Base-by-base conservation (phyloP, 2,797 vertebrate genomes). In the Trachurus trachurus region DNA sequence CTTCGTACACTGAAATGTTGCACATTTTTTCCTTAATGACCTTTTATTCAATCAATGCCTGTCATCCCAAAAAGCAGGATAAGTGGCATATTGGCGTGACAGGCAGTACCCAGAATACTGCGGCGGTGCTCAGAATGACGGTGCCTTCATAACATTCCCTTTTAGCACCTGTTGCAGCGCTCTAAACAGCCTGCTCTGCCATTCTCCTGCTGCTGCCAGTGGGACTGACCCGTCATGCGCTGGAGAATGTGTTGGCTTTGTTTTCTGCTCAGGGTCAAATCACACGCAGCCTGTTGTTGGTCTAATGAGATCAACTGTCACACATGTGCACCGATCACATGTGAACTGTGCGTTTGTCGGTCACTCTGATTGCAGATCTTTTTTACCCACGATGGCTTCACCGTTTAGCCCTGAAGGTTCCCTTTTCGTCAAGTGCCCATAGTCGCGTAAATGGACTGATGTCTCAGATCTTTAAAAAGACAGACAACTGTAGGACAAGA, bases 141-240 rank as follows among this genome's bases (percentile, higher is more conserved):
- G 56, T 19, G 49, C 44, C 73, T 56, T 73, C 71, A 66, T 81
- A 75, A 83, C 74, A 62, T 84, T 82, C 77, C 58, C 74, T 74
- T 26, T 63, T 67, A 76, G 82, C 92, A 92, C 89, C 89, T 93
- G 92, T 86, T 73, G 72, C 70, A 81, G 72, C 71, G 62, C 70
- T 83, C 68, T 70, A 65, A 88, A 84, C 88, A 85, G 79, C 37
- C 66, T 5, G 60, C 10, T 26, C 60, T 59, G 71, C 42, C 85
- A 82, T 87, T 72, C 76, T 54, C 64, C 44, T 71, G 71, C 62
- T 31, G 66, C 80, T 80, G 70, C 71, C 78, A 74, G 42, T 13
- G 66, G 63, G 79, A 77, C 68, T 47, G 75, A 40, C 57, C 57
- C 31, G 77, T 85, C 81, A 82, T 82, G 79, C 60, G 52, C 59